These are phyloP conservation scores for Pangasius djambal DNA, from an alignment of 2,797 vertebrate genomes.

Conservation along the genomic window DNA sequence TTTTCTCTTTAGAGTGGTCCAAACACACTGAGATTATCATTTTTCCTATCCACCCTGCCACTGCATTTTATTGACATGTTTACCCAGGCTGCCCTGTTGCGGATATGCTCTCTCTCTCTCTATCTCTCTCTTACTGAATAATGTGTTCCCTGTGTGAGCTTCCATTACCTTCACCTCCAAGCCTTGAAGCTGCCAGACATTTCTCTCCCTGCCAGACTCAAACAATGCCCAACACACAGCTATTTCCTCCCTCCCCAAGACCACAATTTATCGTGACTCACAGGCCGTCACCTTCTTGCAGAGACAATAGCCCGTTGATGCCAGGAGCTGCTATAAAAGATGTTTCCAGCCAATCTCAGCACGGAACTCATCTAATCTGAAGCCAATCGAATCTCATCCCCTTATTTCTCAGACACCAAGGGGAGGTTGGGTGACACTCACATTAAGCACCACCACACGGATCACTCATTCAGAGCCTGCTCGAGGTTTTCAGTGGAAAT, in stretches of 20 bases:
- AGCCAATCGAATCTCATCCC: conserved; percentile 71
- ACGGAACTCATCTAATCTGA: conserved; percentile 64
- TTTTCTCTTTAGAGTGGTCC: neutral
- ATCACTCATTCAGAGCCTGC: conserved; percentile 65
- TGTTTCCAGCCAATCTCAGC: conserved; percentile 62
- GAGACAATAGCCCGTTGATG: conserved; percentile 68
- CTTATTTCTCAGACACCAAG: conserved; percentile 62
- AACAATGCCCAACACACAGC: conserved; percentile 67
- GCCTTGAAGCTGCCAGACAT: conserved; percentile 52
- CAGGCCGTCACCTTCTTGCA: conserved; percentile 62
- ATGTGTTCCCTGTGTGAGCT: conserved; percentile 65
- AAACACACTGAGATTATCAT: conserved; percentile 28
- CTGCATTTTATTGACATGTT: conserved; percentile 45
- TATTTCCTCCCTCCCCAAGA: conserved; percentile 67
- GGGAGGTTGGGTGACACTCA: conserved; percentile 46
- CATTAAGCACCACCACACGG: conserved; percentile 59
- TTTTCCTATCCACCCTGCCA: conserved; percentile 18
- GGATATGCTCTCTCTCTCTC: conserved; percentile 27
- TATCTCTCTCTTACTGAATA: conserved; percentile 60
- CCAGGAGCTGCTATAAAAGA: conserved; percentile 71
- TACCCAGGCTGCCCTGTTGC: conserved; percentile 19
- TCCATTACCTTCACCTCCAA: conserved; percentile 62
- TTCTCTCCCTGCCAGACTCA: conserved; percentile 63
- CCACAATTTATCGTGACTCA: conserved; percentile 67
- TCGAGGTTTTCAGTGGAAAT: conserved; percentile 38